phyloP scores from a whole-genome alignment of 2,113 vertebrate genomes.

The Forbesichthys papilliferus region DNA sequence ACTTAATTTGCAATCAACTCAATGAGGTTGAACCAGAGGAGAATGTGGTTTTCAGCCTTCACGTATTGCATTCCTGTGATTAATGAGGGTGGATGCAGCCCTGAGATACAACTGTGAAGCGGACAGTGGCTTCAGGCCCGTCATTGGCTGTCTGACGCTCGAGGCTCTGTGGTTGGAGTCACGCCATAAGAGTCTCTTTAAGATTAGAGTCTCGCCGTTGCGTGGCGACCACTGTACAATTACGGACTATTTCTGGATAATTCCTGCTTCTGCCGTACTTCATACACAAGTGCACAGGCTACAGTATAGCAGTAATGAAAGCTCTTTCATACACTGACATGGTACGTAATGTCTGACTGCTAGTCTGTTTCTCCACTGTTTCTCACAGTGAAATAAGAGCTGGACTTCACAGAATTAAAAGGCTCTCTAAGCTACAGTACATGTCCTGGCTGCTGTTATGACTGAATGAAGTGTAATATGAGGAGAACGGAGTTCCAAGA shows the following conservation, averaged over 20 bases:
- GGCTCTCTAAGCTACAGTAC: constrained; percentile 7
- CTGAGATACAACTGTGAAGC: too few species aligned
- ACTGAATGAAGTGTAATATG: too few species aligned
- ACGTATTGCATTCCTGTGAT: too few species aligned
- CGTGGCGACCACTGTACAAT: constrained; percentile 18
- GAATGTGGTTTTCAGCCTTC: too few species aligned
- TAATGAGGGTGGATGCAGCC: too few species aligned
- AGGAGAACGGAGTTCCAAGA: background rate
- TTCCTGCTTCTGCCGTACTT: constrained; percentile 8
- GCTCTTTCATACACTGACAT: constrained; percentile 25
- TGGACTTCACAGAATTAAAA: constrained; percentile 35
- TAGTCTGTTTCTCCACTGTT: constrained; percentile 22
- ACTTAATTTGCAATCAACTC: too few species aligned
- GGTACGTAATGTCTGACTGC: constrained; percentile 41
- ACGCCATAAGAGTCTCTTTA: too few species aligned
- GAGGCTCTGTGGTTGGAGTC: too few species aligned
- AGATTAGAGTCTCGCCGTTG: background rate
- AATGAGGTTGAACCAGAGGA: too few species aligned
- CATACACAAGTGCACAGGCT: background rate
- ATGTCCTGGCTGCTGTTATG: background rate
- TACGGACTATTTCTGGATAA: constrained; percentile 32
- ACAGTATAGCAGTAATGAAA: too few species aligned
- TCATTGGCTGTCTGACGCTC: too few species aligned
- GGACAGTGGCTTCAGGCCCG: too few species aligned
- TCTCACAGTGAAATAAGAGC: constrained; percentile 40